Conservation (phyloP, 2,888 invertebrate genomes). For the Heliconius hortense region DNA sequence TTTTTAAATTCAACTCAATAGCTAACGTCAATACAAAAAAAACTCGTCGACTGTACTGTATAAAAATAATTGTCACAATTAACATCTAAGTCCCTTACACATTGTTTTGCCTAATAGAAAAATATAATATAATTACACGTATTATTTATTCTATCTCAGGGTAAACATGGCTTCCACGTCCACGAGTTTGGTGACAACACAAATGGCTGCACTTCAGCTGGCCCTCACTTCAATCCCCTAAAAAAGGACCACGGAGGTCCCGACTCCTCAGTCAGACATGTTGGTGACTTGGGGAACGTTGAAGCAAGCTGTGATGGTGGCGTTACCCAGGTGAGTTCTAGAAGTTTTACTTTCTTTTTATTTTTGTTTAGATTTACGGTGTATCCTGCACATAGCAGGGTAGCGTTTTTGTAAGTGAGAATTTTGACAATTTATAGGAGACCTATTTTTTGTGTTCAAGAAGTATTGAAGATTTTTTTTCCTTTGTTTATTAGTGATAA, state of each 20-base stretch:
- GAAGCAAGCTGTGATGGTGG: slow-evolving; percentile 83
- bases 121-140: no score
- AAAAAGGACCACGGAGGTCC: slow-evolving; percentile 93
- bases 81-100: no score
- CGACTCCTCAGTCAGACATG: slow-evolving; percentile 86
- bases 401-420: no score
- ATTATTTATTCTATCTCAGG: slow-evolving; percentile 53
- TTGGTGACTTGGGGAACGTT: slow-evolving; percentile 95
- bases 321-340: slow-evolving; percentile 76
- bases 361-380: not conserved
- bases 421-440: no score
- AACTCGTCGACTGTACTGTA: no score
- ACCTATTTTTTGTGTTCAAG: no score
- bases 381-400: not conserved
- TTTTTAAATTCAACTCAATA: no score
- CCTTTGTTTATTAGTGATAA: no score
- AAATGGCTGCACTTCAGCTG: slow-evolving; percentile 97
- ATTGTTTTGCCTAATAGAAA: no score
- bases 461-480: no score
- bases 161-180: slow-evolving; percentile 93
- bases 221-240: slow-evolving; percentile 95
- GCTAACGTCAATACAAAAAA: no score
- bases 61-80: no score
- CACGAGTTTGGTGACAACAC: slow-evolving; percentile 98
- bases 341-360: not conserved